These are phyloP conservation scores for Lydus trimaculatus DNA, from an alignment of 2,888 invertebrate genomes.

Conservation along the genomic window DNA sequence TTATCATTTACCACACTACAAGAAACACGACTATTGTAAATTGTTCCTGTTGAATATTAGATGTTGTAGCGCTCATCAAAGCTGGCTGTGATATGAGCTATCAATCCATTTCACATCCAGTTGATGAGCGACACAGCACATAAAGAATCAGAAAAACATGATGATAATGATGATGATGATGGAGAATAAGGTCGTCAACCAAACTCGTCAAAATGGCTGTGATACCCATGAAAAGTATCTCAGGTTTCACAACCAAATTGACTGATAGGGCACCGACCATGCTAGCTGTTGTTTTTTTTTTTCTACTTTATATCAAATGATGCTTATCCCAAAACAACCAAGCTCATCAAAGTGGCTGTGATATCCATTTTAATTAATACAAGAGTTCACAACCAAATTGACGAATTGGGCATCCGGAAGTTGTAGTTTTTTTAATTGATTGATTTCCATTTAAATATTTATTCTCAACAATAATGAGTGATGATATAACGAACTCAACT, in stretches of 20 bases:
- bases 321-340: slow-evolving; percentile 60
- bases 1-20: no score
- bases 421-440: slow-evolving; percentile 18
- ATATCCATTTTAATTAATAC: slow-evolving; percentile 75
- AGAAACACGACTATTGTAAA: neutral
- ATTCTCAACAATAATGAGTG: slow-evolving; percentile 12
- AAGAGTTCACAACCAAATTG: slow-evolving; percentile 90
- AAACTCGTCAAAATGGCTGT: slow-evolving; percentile 97
- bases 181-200: slow-evolving; percentile 65
- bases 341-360: slow-evolving; percentile 99
- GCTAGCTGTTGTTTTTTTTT: neutral
- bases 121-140: slow-evolving; percentile 78
- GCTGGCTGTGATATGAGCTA: slow-evolving; percentile 95
- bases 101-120: slow-evolving; percentile 84
- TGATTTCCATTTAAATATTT: neutral
- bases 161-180: slow-evolving; percentile 23
- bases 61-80: slow-evolving; percentile 88
- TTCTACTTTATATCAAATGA: slow-evolving; percentile 17
- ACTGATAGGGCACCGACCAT: slow-evolving; percentile 67
- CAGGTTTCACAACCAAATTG: slow-evolving; percentile 83
- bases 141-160: slow-evolving; percentile 24
- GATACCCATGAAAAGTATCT: slow-evolving; percentile 70
- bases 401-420: slow-evolving; percentile 70
- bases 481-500: slow-evolving; percentile 62
- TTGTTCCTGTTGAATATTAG: slow-evolving; percentile 26